Evolutionary conservation across 2,888 invertebrate species (phyloP).

Genomic region (Xestobium rufovillosum): DNA sequence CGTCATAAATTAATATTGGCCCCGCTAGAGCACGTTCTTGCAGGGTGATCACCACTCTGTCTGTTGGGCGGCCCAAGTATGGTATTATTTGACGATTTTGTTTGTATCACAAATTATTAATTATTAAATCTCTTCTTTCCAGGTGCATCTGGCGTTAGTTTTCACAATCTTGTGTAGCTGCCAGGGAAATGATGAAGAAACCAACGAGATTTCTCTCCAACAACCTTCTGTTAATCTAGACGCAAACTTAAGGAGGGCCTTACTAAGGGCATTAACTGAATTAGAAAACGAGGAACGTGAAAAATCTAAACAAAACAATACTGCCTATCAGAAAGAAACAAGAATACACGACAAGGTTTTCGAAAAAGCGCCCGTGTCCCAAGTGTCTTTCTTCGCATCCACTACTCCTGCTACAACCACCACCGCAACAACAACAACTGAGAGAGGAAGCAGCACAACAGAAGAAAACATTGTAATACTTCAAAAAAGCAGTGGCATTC

Average conservation of each 20-base stretch:
- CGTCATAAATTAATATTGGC: no score
- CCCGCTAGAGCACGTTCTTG: no score
- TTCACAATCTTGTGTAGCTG: conserved; percentile 13
- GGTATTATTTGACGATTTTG: no score
- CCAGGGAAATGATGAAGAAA: conserved; percentile 35
- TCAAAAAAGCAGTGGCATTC: conserved; percentile 34
- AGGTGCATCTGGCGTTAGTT: conserved; percentile 13
- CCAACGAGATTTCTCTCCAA: conserved; percentile 40
- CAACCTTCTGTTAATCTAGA: conserved; percentile 59
- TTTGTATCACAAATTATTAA: no score
- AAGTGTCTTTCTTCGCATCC: conserved; percentile 52
- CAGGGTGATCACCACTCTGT: no score
- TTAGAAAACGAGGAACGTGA: conserved; percentile 57
- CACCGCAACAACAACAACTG: conserved; percentile 16
- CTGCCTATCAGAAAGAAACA: conserved; percentile 31
- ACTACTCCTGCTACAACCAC: conserved; percentile 39
- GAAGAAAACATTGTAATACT: conserved; percentile 31
- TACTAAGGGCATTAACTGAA: conserved; percentile 68
- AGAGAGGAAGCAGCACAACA: conserved; percentile 14
- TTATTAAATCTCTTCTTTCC: no score
- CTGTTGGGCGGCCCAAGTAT: no score
- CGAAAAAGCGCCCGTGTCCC: conserved; percentile 47
- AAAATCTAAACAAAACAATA: conserved; percentile 39
- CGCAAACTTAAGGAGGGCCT: conserved; percentile 65
- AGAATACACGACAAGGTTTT: conserved; percentile 34